Percentiles rank a stretch among this genome's conserved stretches.
Conservation (phyloP, 2,888 invertebrate genomes). For the Euzophera pinguis region DNA sequence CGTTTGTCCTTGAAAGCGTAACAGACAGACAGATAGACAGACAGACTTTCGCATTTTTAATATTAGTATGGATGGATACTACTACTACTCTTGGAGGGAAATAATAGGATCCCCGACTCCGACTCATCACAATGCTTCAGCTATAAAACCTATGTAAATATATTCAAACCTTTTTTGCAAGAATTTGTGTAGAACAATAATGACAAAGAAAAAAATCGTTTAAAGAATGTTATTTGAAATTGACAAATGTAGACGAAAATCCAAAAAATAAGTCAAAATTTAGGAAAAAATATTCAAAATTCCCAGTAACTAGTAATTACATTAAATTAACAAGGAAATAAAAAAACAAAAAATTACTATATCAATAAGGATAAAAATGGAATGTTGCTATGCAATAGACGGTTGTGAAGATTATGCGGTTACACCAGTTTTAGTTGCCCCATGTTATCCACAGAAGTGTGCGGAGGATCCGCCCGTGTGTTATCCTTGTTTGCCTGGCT, state of each 20-base stretch:
- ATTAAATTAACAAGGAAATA: slow-evolving; percentile 30
- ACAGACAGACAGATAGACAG: too few relatives aligned
- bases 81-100: too few relatives aligned
- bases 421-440: slow-evolving; percentile 44
- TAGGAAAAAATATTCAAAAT: slow-evolving; percentile 30
- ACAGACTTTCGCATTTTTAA: too few relatives aligned
- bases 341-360: slow-evolving; percentile 21
- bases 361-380: slow-evolving; percentile 45
- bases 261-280: background rate
- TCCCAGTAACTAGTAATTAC: slow-evolving; percentile 23
- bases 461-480: slow-evolving; percentile 37
- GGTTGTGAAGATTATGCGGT: slow-evolving; percentile 48
- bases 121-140: too few relatives aligned
- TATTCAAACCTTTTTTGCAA: background rate
- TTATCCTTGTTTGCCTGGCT: slow-evolving; percentile 48
- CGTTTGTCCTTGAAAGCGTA: too few relatives aligned
- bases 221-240: slow-evolving; percentile 26
- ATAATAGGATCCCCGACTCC: too few relatives aligned
- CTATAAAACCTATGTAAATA: background rate
- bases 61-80: too few relatives aligned
- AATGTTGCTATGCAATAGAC: slow-evolving; percentile 39
- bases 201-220: background rate
- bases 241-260: slow-evolving; percentile 24
- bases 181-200: background rate
- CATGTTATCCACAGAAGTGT: slow-evolving; percentile 35